A percentile compares a stretch with the other conserved stretches of the same genome.
These are phyloP conservation scores for Phyllostomus discolor DNA, from an alignment of 2,113 vertebrate species.

Conservation along the genomic window DNA sequence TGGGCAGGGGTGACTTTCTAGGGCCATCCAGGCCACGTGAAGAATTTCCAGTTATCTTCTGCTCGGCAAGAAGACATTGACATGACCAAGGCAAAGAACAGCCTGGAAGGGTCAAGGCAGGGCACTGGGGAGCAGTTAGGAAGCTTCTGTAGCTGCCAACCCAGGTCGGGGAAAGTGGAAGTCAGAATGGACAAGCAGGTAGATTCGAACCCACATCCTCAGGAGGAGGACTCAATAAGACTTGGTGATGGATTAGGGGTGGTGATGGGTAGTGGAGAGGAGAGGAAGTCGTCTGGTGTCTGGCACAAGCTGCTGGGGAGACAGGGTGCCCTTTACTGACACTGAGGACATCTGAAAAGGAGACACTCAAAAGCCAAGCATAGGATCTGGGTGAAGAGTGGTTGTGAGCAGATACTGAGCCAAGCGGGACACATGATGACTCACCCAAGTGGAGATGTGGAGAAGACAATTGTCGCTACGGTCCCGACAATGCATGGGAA, in stretches of 20 bases:
- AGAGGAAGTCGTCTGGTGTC: background rate
- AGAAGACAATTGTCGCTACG: background rate
- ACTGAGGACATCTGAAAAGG: background rate
- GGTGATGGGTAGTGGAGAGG: background rate
- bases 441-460: background rate
- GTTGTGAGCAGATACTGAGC: background rate
- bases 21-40: background rate
- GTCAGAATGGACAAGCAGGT: background rate
- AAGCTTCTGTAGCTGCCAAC: background rate
- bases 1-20: background rate
- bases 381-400: background rate
- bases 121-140: background rate
- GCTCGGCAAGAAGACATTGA: background rate
- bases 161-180: background rate
- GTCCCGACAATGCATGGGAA: fast-evolving
- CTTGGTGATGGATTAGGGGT: background rate
- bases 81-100: background rate
- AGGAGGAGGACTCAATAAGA: background rate
- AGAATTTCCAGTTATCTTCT: background rate
- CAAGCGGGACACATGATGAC: fast-evolving
- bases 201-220: background rate
- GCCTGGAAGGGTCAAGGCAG: background rate
- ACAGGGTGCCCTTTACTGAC: background rate
- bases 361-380: background rate
- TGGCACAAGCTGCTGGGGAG: background rate